Evolutionary conservation across 2,113 vertebrate species (phyloP), one percentile per base, ranked within the genome.

Genomic region (Sciurus niger): DNA sequence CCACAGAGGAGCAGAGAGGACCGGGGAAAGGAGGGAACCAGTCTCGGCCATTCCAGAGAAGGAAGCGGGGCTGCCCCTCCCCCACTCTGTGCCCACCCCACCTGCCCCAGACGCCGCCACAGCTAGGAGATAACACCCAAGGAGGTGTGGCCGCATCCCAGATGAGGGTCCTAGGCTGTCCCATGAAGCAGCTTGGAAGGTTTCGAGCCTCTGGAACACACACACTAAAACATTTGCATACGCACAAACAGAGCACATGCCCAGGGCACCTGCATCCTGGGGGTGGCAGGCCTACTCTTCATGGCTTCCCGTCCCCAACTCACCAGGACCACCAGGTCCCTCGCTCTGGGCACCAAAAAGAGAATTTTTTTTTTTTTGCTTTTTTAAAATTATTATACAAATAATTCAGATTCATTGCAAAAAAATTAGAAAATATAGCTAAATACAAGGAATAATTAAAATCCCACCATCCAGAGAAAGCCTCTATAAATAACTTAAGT

Each of bases 361-460:
- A 92, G 60, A n/a, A 51, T 25, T 25, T 74, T 80, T 13, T 30
- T 4, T 82, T 94, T 63, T 37, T 40, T 40, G 40, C 9, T 94
- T 85, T 34, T 40, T 63, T 2, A 14, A 53, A 12, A 63, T 94
- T 70, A 94, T 77, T 91, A 76, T 63, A 82, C 55, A 93, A 93
- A 84, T 85, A 91, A 95, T 84, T 85, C 22, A 84, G 6, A 40
- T 58, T 74, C 30, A 14, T 90, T 74, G 37, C 5, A 67, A 94
- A 70, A 22, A 68, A n/a, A 8, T 73, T 67, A 92, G 68, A 94
- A 96, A 96, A 79, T 90, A 32, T 30, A 51, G 65, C 80, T 79
- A 73, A 92, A 18, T 40, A 53, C 79, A 94, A 55, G 32, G 48
- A 90, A 63, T 74, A 58, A 85, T 89, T 82, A 67, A 89, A 92